phyloP scores from a whole-genome alignment of 2,113 vertebrate genomes.

The Euleptes europaea region DNA sequence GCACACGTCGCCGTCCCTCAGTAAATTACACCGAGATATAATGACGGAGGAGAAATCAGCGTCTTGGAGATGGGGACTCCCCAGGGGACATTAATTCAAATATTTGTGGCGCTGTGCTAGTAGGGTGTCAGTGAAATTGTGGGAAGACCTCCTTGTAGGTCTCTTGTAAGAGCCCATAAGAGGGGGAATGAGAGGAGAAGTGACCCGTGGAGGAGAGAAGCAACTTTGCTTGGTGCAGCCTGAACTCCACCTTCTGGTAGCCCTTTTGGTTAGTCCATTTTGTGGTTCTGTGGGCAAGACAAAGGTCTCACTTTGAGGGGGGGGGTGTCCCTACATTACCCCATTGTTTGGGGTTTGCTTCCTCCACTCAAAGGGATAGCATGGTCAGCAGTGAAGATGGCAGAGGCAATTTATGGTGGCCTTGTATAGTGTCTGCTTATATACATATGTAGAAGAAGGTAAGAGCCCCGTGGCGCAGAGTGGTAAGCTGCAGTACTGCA shows the following conservation, averaged over 20 bases:
- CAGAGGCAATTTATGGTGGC: too few species aligned
- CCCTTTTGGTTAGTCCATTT: too few species aligned
- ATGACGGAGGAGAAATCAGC: slow-evolving; percentile 74
- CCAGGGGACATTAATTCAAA: slow-evolving; percentile 72
- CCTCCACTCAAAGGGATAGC: too few species aligned
- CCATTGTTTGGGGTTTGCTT: too few species aligned
- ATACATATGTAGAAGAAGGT: too few species aligned
- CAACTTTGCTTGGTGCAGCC: not conserved
- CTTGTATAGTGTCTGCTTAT: too few species aligned
- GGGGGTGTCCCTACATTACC: too few species aligned
- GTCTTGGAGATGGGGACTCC: slow-evolving; percentile 69
- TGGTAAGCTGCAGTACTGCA: too few species aligned
- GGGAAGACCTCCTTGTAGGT: slow-evolving; percentile 58
- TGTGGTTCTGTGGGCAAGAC: too few species aligned
- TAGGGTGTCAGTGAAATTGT: slow-evolving; percentile 48
- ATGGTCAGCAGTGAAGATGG: too few species aligned
- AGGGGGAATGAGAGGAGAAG: not conserved
- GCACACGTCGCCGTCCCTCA: slow-evolving; percentile 67
- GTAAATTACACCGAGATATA: slow-evolving; percentile 73
- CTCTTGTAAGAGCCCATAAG: slow-evolving; percentile 55
- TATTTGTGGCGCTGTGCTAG: slow-evolving; percentile 71
- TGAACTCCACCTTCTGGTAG: not conserved
- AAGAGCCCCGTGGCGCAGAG: too few species aligned
- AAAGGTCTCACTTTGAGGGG: too few species aligned
- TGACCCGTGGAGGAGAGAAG: not conserved